Conservation (phyloP, 2,113 vertebrate genomes). For the Oreochromis spilurus region DNA sequence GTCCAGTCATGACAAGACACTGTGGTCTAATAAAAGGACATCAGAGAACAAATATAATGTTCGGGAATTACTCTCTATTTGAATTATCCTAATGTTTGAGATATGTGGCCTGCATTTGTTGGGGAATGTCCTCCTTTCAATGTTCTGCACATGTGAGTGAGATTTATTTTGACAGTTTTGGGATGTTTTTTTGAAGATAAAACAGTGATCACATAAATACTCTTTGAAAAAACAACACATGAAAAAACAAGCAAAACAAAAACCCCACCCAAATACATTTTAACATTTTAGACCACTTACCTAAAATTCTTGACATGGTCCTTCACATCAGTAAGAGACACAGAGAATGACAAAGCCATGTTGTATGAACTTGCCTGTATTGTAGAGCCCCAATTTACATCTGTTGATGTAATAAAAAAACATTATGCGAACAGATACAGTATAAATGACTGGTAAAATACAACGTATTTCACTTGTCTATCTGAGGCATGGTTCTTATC, state of each 20-base stretch:
- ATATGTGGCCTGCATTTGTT: rapidly evolving
- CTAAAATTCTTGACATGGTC: constrained; percentile 79
- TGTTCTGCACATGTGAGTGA: rapidly evolving
- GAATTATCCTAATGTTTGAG: not conserved
- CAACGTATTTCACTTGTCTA: not conserved
- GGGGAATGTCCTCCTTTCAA: not conserved
- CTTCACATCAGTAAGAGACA: constrained; percentile 63
- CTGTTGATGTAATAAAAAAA: constrained; percentile 19
- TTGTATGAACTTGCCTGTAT: constrained; percentile 73
- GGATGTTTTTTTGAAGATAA: too few relatives aligned
- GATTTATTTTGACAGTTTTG: not conserved
- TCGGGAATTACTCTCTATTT: rapidly evolving
- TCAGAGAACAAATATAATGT: not conserved
- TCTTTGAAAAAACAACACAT: not conserved
- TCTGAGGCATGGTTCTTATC: rapidly evolving
- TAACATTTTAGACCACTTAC: constrained; percentile 8
- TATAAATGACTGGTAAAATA: not conserved
- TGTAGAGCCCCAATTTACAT: constrained; percentile 75
- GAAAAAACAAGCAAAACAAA: not conserved
- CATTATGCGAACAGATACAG: rapidly evolving
- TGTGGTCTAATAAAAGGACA: constrained; percentile 60
- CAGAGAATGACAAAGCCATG: constrained; percentile 71
- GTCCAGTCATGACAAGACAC: constrained; percentile 75
- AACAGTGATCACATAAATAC: not conserved
- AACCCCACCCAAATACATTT: too few relatives aligned